Base-by-base conservation (phyloP, 2,888 invertebrate genomes). In the Drosophila greeni region DNA sequence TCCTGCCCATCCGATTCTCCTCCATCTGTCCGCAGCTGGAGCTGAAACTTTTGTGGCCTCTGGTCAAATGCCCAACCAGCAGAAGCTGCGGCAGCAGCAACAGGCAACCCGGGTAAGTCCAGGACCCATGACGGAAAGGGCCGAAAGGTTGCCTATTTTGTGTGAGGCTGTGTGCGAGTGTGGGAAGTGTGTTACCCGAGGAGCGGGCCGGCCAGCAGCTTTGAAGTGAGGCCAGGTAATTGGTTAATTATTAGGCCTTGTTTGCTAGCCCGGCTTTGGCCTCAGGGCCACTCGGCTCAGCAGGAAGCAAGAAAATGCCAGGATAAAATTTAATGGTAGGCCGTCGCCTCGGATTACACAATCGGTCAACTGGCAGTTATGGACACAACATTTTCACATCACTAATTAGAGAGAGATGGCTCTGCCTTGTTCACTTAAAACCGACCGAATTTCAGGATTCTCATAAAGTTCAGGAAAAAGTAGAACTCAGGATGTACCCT, bases 191-290 rank as follows among this genome's bases (percentile, higher is more conserved):
- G 54, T 36, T 45, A 60, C 37, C 59, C 51, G 37, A 45, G 52
- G 9, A 66, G 42, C 56, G 31, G 56, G 36, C 47, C 16, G 20
- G 45, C 52, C 62, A 36, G 65, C n/a, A 42, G 56, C 76, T 80
- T 78, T 82, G 71, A 78, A 73, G 75, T 82, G 65, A 58, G 48
- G 33, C 48, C 66, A 60, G 65, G 64, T 74, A 82, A 84, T 84
- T 84, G 82, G 72, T 84, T 79, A 84, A 79, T 84, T 84, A 79
- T 84, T 74, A 57, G 70, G 74, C 72, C 65, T 56, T 65, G 66
- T 65, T 65, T 62, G 65, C 62, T 24, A 31, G 31, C 18, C 42
- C 5, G 18, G 26, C 52, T 69, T 20, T 26, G 23, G 29, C 68
- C 51, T 20, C n/a, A 16, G 31, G 67, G 56, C 48, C 34, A 26